phyloP scores from a whole-genome alignment of 2,888 invertebrate species.

The Eurytoma adleriae region DNA sequence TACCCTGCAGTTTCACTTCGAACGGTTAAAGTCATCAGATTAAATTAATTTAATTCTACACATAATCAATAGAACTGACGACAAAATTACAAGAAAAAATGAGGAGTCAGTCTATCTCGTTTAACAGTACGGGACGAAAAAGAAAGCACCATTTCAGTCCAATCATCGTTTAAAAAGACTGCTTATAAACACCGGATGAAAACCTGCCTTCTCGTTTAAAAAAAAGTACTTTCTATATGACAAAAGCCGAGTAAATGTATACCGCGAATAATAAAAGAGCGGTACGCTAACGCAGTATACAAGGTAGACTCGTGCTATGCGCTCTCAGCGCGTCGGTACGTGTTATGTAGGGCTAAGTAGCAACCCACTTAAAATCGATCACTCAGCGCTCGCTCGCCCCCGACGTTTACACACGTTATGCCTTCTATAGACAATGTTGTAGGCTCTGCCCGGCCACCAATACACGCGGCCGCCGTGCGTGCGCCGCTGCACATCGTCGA shows the following conservation, averaged over 20 bases:
- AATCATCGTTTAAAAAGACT: too few species aligned
- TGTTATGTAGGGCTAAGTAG: conserved; percentile 54
- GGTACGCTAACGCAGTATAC: neutral
- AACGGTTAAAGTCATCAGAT: too few species aligned
- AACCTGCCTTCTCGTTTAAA: neutral
- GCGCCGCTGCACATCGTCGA: neutral
- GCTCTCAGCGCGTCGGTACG: conserved; percentile 33
- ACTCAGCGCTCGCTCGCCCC: conserved; percentile 34
- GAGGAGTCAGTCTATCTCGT: too few species aligned
- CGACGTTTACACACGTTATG: conserved; percentile 43
- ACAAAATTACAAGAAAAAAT: too few species aligned
- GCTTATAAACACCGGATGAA: too few species aligned
- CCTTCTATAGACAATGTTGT: conserved; percentile 46
- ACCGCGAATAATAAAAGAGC: conserved; percentile 1
- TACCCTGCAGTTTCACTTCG: too few species aligned
- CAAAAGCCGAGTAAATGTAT: neutral
- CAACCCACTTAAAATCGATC: conserved; percentile 57
- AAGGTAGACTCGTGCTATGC: neutral
- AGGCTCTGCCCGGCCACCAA: neutral
- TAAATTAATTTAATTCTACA: conserved; percentile 10
- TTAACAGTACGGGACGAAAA: too few species aligned
- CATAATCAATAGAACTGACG: too few species aligned
- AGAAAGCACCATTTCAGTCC: too few species aligned
- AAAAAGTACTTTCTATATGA: neutral
- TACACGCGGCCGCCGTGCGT: neutral